Evolutionary conservation across 2,888 invertebrate genomes (phyloP), one percentile per base, ranked within the genome.

Genomic region (Aplocera efformata): DNA sequence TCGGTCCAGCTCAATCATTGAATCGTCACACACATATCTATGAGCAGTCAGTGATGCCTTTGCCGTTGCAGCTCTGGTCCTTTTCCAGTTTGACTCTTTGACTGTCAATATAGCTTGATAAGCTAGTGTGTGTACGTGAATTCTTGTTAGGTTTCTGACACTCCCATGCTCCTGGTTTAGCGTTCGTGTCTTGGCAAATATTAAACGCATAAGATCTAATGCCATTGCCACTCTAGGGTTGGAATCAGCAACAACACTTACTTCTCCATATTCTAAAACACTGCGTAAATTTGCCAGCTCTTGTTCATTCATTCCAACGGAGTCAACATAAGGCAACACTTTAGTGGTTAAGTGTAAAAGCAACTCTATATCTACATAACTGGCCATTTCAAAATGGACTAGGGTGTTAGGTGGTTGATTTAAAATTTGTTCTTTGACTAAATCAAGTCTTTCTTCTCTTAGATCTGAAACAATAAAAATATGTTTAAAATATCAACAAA

Each of bases 291-390:
- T 96, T 0, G 93, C 91, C 36, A 96, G 79, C 77, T 96, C 96
- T 77, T 96, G 96, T 67, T 96, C 96, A 64, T 96, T 96, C 95
- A 96, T 95, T 1, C 96, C 96, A 2, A 96, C 83, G 0, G 96
- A 96, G 67, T 96, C 94, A 0, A 93, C 90, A 63, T 90, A 92
- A 0, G 94, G 94, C 46, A 96, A 81, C 0, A 96, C 90, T 54
- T 90, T 88, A 3, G 91, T 88, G 0, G 91, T 89, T 0, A 96
- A 74, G 30, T 94, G 91, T 37, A 89, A 79, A 6, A 96, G 72
- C 6, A 96, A 79, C 28, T 90, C 88, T 35, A 92, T 84, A 64
- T 96, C 95, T 0, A 93, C 92, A 60, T 94, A 95, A 32, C 95
- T 95, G 3, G 96, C 96, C 94, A 96, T 93, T 75, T 96, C 96